Evolutionary conservation across 2,888 invertebrate genomes (phyloP).

Genomic region (Epistrophella euchroma): DNA sequence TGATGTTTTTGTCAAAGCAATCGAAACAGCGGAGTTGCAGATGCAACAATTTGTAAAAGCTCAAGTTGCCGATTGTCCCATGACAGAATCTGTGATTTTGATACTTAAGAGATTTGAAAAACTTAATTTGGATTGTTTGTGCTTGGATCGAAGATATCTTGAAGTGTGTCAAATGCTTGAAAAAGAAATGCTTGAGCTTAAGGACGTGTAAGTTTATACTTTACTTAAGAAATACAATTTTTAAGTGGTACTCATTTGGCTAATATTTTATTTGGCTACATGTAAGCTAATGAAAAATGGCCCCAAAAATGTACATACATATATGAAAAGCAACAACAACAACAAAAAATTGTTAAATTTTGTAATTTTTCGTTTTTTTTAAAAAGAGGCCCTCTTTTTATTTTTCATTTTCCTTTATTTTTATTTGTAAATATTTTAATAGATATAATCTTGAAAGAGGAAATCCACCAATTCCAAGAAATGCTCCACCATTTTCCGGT

Average conservation of each 20-base stretch:
- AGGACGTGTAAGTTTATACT: conserved; percentile 86
- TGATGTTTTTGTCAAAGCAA: conserved; percentile 88
- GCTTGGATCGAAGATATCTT: conserved; percentile 90
- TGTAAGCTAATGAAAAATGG: no score
- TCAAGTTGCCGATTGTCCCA: conserved; percentile 83
- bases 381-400: no score
- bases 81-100: conserved; percentile 85
- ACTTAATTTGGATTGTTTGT: conserved; percentile 88
- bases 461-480: conserved; percentile 89
- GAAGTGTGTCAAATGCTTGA: conserved; percentile 88
- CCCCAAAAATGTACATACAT: no score
- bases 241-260: no score
- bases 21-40: conserved; percentile 89
- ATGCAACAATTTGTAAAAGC: conserved; percentile 89
- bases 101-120: conserved; percentile 88
- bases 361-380: no score
- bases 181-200: conserved; percentile 88
- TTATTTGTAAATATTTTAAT: no score
- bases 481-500: conserved; percentile 92
- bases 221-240: no score
- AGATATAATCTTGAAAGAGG: conserved; percentile 91
- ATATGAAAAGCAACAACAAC: no score
- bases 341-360: no score
- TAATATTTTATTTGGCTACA: no score
- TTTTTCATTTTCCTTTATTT: no score